A percentile compares a stretch with the other conserved stretches of the same genome.
Conservation (phyloP, 2,888 invertebrate species). For the Flexamia atlantica region DNA sequence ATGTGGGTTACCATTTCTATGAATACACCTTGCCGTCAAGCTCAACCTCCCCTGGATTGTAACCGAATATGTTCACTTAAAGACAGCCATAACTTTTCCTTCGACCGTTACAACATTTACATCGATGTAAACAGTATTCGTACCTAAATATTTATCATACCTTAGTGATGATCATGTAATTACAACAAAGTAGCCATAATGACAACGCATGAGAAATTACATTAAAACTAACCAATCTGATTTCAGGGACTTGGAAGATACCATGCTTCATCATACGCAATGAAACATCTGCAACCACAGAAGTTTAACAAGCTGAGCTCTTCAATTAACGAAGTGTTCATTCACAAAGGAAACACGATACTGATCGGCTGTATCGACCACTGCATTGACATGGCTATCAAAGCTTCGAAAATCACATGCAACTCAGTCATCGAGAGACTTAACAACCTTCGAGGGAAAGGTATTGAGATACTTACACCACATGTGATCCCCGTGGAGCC, state of each 20-base stretch:
- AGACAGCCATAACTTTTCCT: too few species aligned
- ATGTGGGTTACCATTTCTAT: too few species aligned
- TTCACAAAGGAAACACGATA: constrained; percentile 6
- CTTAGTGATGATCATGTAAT: too few species aligned
- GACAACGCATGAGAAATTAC: too few species aligned
- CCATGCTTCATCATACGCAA: not conserved
- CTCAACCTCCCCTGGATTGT: too few species aligned
- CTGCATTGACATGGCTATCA: constrained; percentile 25
- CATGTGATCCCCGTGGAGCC: constrained; percentile 66
- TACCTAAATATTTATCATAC: too few species aligned
- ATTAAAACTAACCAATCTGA: not conserved
- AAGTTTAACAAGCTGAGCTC: constrained; percentile 10
- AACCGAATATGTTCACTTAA: too few species aligned
- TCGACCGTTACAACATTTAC: too few species aligned
- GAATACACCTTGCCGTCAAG: too few species aligned
- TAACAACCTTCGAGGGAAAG: not conserved
- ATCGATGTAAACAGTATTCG: not conserved
- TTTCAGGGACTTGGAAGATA: constrained; percentile 35
- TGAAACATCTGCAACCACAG: not conserved
- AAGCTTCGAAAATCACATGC: not conserved
- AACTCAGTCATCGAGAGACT: not conserved
- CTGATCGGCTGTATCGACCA: not conserved
- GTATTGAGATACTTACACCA: not conserved
- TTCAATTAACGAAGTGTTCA: not conserved
- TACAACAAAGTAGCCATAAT: too few species aligned